Conservation (phyloP, 2,797 vertebrate genomes). For the Acridotheres tristis region DNA sequence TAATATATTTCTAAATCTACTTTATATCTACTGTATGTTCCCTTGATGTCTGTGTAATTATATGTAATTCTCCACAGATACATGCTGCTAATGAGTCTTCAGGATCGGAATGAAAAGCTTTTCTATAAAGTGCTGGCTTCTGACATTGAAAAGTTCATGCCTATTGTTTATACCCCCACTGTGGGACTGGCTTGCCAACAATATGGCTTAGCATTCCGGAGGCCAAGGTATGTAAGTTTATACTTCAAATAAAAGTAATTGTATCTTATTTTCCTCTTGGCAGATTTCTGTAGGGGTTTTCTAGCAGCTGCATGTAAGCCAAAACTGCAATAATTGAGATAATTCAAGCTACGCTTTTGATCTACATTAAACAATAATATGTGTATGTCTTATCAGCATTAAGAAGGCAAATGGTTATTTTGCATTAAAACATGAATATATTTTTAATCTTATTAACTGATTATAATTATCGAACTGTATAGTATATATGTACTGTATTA, state of each 20-base stretch:
- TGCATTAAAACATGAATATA: neutral
- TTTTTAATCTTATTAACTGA: neutral
- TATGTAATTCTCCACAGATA: conserved; percentile 81
- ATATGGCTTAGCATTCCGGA: conserved; percentile 90
- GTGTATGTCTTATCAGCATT: neutral
- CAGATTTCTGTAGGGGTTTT: conserved; percentile 11
- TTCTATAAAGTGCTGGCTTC: conserved; percentile 91
- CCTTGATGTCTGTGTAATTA: conserved; percentile 38
- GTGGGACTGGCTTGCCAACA: conserved; percentile 96
- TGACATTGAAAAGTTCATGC: conserved; percentile 95
- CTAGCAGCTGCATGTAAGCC: conserved; percentile 2
- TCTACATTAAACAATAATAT: conserved; percentile 4
- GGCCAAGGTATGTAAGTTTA: conserved; percentile 88
- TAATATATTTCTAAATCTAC: neutral
- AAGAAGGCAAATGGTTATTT: neutral
- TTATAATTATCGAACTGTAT: neutral
- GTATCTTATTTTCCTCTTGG: conserved; percentile 28
- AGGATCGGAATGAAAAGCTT: conserved; percentile 96
- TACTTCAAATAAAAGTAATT: conserved; percentile 55
- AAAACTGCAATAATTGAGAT: conserved; percentile 30
- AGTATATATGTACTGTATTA: neutral
- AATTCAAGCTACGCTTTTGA: conserved; percentile 10
- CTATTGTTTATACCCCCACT: conserved; percentile 95
- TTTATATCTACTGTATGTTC: neutral
- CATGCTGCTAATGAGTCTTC: conserved; percentile 94